phyloP scores from a whole-genome alignment of 2,797 vertebrate genomes.

The Miichthys miiuy region DNA sequence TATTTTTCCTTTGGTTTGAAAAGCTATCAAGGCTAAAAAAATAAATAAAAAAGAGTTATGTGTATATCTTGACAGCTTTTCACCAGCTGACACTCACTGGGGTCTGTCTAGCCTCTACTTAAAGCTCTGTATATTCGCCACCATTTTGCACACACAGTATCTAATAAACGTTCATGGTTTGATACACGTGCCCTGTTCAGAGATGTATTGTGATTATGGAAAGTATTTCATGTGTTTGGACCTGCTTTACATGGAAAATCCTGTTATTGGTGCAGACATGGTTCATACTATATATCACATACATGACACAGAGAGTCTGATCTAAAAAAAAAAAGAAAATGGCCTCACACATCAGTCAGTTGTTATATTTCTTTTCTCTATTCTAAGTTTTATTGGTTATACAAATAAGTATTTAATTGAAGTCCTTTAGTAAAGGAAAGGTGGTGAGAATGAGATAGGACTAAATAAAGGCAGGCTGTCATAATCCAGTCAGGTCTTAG shows the following conservation, averaged over 20 bases:
- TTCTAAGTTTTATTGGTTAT: no score
- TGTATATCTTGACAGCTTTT: conserved; percentile 16
- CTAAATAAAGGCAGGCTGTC: not conserved
- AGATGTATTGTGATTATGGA: conserved; percentile 10
- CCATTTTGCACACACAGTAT: conserved; percentile 66
- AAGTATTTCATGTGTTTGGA: conserved; percentile 1
- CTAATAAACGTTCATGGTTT: conserved; percentile 72
- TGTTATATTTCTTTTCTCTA: not conserved
- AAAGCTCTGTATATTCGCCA: conserved; percentile 54
- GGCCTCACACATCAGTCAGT: not conserved
- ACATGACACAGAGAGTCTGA: not conserved
- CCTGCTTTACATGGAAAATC: not conserved
- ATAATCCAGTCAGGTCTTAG: not conserved
- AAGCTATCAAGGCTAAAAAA: not conserved
- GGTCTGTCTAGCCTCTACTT: conserved; percentile 25
- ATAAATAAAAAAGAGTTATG: not conserved
- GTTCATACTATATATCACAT: not conserved
- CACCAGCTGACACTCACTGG: not conserved
- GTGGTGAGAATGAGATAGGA: not conserved
- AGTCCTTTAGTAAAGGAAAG: not conserved
- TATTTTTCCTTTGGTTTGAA: conserved; percentile 28
- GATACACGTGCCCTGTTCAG: conserved; percentile 10
- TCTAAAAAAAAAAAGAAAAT: not conserved
- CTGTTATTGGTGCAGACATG: not conserved
- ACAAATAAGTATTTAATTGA: not conserved